Percentiles rank a stretch among this genome's conserved stretches.
Conservation (phyloP, 1,140 invertebrate species). For the Trinorchestia longiramus region DNA sequence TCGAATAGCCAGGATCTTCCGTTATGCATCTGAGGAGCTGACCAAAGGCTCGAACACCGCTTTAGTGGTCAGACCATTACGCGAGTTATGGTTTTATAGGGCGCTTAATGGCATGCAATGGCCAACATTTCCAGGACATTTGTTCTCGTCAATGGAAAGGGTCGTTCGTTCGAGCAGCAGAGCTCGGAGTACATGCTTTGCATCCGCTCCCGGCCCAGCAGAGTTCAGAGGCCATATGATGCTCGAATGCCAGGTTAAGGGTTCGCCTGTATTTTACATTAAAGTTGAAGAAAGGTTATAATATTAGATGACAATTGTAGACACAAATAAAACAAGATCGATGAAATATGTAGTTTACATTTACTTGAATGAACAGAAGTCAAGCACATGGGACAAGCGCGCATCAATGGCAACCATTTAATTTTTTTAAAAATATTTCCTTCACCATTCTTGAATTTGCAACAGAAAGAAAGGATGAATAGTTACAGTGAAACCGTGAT, state of each 20-base stretch:
- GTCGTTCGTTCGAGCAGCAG: not conserved
- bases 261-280: not conserved
- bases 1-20: not conserved
- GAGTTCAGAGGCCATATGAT: not conserved
- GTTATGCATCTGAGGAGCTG: constrained; percentile 26
- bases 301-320: not conserved
- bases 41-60: not conserved
- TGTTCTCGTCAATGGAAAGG: constrained; percentile 54
- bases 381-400: too few relatives aligned
- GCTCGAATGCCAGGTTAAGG: not conserved
- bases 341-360: too few relatives aligned
- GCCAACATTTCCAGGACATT: constrained; percentile 6
- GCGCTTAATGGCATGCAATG: not conserved
- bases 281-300: not conserved
- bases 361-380: too few relatives aligned
- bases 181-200: not conserved
- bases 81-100: constrained; percentile 42
- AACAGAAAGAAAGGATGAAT: too few relatives aligned
- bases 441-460: too few relatives aligned
- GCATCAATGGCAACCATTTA: too few relatives aligned
- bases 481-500: too few relatives aligned
- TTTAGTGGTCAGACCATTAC: constrained; percentile 38
- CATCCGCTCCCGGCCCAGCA: not conserved
- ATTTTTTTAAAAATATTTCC: too few relatives aligned
- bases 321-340: not conserved